Percentiles rank a stretch among this genome's conserved stretches.
Evolutionary conservation across 92 coral and sea anemone species (phyloP).

Genomic region (Umimayanthus chanpuru): DNA sequence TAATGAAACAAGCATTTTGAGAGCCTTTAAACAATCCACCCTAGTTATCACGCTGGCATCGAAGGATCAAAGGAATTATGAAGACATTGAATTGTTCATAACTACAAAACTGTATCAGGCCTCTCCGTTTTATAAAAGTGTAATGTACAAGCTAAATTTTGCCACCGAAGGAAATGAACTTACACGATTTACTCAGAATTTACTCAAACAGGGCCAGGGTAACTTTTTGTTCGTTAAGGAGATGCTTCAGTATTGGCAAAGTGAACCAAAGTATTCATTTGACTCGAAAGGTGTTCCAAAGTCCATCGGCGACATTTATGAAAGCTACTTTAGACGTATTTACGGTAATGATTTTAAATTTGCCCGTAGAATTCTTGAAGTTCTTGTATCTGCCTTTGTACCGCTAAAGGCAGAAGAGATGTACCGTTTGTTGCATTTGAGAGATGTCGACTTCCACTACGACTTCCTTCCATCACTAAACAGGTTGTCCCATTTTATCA

Average conservation of each 20-base stretch:
- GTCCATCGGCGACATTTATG: slow-evolving; percentile 48
- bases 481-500: slow-evolving; percentile 48
- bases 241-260: slow-evolving; percentile 53
- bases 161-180: background rate
- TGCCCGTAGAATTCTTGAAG: slow-evolving; percentile 56
- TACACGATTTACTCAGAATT: background rate
- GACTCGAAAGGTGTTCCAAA: slow-evolving; percentile 42
- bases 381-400: slow-evolving; percentile 57
- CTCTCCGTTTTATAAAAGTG: slow-evolving; percentile 19
- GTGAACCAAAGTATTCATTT: background rate
- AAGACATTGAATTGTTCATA: slow-evolving; percentile 57
- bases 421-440: slow-evolving; percentile 36
- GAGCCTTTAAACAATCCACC: slow-evolving; percentile 29
- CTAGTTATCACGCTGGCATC: slow-evolving; percentile 44
- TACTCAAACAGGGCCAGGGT: slow-evolving; percentile 58
- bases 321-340: slow-evolving; percentile 42
- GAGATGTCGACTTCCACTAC: slow-evolving; percentile 35
- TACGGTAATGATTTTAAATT: slow-evolving; percentile 44
- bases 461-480: slow-evolving; percentile 34
- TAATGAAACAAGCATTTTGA: slow-evolving; percentile 47
- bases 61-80: slow-evolving; percentile 56
- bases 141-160: slow-evolving; percentile 13
- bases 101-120: slow-evolving; percentile 37
- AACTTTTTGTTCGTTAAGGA: slow-evolving; percentile 72
- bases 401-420: slow-evolving; percentile 55